Evolutionary conservation across 2,888 invertebrate genomes (phyloP).

Genomic region (Agriopis leucophaearia): DNA sequence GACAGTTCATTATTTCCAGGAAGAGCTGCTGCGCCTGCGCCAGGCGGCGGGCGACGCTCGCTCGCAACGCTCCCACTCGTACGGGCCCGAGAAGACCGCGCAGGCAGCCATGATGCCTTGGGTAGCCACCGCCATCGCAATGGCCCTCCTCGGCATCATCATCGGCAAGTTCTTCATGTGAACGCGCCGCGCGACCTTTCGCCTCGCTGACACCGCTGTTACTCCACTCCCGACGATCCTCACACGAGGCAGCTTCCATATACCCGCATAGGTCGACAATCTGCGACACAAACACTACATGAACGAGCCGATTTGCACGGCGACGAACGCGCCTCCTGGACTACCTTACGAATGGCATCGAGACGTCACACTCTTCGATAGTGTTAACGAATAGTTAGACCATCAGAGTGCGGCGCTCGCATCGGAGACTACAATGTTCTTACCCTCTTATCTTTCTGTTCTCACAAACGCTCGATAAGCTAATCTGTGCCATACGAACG

Average conservation of each 20-base stretch:
- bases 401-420: neutral
- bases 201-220: conserved; percentile 69
- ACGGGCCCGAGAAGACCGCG: conserved; percentile 86
- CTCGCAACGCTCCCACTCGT: conserved; percentile 73
- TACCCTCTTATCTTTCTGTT: neutral
- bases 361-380: neutral
- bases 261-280: conserved; percentile 39
- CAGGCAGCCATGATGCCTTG: conserved; percentile 87
- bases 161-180: conserved; percentile 94
- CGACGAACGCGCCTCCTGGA: neutral
- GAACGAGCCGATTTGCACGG: neutral
- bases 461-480: no score
- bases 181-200: conserved; percentile 75
- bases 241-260: conserved; percentile 65
- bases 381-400: neutral
- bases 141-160: conserved; percentile 91
- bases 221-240: conserved; percentile 64
- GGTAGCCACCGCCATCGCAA: conserved; percentile 88
- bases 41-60: conserved; percentile 73
- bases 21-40: conserved; percentile 89
- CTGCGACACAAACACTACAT: conserved; percentile 18
- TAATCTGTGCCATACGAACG: no score
- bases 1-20: conserved; percentile 69
- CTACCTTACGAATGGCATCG: neutral
- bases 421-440: neutral